phyloP scores from a whole-genome alignment of 1,140 invertebrate species.

The Drosophila rhopaloa region DNA sequence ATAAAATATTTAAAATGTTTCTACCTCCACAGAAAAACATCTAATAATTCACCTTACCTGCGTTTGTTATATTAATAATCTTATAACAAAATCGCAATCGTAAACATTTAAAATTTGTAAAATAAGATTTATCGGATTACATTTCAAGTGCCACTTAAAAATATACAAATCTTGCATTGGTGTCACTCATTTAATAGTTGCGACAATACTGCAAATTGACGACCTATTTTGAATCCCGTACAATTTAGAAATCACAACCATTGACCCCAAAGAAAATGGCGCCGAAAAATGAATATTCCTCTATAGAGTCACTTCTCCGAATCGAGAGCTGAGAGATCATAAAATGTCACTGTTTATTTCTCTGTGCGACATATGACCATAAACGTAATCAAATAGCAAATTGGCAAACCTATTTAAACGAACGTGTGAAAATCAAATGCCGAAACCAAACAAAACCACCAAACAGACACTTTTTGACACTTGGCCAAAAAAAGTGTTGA shows the following conservation, averaged over 20 bases:
- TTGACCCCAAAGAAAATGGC: background rate
- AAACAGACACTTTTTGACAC: constrained; percentile 73
- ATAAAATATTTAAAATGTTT: no score
- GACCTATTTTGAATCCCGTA: background rate
- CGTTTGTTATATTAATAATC: no score
- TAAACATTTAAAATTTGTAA: no score
- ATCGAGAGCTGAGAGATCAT: constrained; percentile 8
- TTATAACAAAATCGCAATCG: no score
- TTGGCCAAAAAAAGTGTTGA: constrained; percentile 50
- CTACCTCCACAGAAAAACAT: no score
- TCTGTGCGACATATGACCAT: constrained; percentile 25
- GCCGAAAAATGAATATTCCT: background rate
- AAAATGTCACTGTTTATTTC: constrained; percentile 18
- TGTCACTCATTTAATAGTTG: background rate
- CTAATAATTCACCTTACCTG: no score
- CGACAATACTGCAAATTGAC: background rate
- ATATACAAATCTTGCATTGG: background rate
- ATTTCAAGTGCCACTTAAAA: no score
- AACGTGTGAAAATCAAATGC: constrained; percentile 76
- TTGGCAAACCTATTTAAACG: constrained; percentile 73
- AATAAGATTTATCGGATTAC: no score
- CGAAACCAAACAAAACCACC: constrained; percentile 61
- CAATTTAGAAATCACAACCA: background rate
- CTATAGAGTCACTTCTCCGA: constrained; percentile 4
- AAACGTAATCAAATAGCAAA: constrained; percentile 63